These are phyloP conservation scores for Chloromyia formosa DNA, from an alignment of 2,888 invertebrate genomes.

Conservation along the genomic window DNA sequence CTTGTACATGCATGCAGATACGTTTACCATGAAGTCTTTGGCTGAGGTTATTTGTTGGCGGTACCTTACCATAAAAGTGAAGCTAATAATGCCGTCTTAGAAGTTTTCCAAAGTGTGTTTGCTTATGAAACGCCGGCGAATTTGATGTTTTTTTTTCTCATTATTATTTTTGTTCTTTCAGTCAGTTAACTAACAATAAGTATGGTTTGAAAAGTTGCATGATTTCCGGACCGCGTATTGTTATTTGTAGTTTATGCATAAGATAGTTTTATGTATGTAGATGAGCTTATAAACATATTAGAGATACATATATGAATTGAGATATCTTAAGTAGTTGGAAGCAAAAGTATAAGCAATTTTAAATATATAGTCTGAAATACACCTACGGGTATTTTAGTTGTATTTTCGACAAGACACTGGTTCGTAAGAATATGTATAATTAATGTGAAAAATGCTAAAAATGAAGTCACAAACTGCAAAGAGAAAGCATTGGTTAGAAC, in stretches of 20 bases:
- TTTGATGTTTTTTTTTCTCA: neutral
- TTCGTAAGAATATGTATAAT: too few species aligned
- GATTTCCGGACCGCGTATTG: constrained; percentile 37
- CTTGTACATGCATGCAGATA: neutral
- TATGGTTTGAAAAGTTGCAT: constrained; percentile 37
- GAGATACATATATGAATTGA: too few species aligned
- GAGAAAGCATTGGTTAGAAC: too few species aligned
- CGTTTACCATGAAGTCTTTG: neutral
- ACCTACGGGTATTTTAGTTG: too few species aligned
- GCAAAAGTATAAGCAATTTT: too few species aligned
- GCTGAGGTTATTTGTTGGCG: constrained; percentile 20
- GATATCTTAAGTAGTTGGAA: too few species aligned
- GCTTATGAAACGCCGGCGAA: constrained; percentile 34
- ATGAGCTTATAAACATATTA: too few species aligned
- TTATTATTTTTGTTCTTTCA: neutral
- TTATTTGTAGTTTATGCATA: neutral
- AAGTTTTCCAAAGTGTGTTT: neutral
- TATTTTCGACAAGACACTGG: too few species aligned
- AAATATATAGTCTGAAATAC: too few species aligned
- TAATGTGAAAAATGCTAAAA: too few species aligned
- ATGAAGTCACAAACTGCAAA: too few species aligned
- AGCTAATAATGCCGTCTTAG: constrained; percentile 18
- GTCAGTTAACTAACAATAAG: constrained; percentile 22
- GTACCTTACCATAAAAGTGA: constrained; percentile 41
- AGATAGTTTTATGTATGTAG: too few species aligned